Base-by-base conservation (phyloP, 2,113 vertebrate species). In the Lucifuga dentata region DNA sequence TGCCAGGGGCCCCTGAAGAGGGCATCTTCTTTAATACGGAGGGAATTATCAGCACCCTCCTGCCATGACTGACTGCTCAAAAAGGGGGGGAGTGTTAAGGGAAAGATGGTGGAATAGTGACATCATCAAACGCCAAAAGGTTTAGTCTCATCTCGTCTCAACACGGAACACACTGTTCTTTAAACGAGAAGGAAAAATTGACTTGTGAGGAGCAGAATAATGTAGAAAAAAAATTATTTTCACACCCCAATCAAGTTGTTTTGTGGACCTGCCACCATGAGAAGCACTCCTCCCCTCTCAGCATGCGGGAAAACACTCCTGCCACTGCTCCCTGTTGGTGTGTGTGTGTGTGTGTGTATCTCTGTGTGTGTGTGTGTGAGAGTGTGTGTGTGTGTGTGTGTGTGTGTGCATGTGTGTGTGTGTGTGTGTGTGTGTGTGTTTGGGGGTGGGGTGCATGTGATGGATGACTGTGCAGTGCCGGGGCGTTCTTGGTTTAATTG, bases 401-500 rank as follows among this genome's bases (percentile, higher is more conserved):
- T 10, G 52, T n/a, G n/a, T n/a, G n/a, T n/a, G n/a, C n/a, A n/a
- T 29, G 40, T 26, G 26, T 38, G 5, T 29, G 55, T 59, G 29
- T 64, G 40, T 29, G 38, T 51, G 53, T 56, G 58, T 73, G 64
- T 61, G 39, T 53, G 55, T 65, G 65, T 49, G 45, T 21, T 17
- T 23, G 35, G 13, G 16, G 21, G 38, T 10, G 52, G 20, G 55
- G 44, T 43, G 24, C 39, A 43, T 86, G 86, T 89, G 88, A 91
- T 90, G 88, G 89, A 91, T 90, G 88, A 88, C 86, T 77, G 68
- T 80, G 85, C 65, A 56, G 68, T n/a, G 55, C 51, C 5, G 26
- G 65, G 77, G 75, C 61, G 74, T 74, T 76, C 78, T 84, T 13
- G 26, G 26, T 86, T 82, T 91, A 89, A 90, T 88, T 90, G 87